A percentile compares a stretch with the other conserved stretches of the same genome.
Conservation (phyloP, 35 echinoderm and acorn worm species). For the Lytechinus variegatus region DNA sequence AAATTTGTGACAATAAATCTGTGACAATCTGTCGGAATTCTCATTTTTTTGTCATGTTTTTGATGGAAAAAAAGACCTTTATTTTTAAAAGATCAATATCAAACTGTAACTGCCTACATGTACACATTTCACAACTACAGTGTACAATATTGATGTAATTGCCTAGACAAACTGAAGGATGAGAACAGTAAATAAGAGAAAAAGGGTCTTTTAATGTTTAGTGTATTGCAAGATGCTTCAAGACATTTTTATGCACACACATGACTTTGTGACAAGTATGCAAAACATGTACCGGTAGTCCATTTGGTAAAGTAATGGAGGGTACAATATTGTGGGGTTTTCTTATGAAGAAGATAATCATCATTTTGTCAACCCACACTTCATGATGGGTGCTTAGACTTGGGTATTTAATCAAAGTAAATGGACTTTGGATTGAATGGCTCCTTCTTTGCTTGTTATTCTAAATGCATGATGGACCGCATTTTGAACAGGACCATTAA, state of each 20-base stretch:
- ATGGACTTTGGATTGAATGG: background rate
- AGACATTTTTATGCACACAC: background rate
- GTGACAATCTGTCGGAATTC: no score
- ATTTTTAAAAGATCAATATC: no score
- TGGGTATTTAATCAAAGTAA: conserved; percentile 1
- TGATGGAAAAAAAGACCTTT: no score
- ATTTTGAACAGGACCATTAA: background rate
- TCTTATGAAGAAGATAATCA: background rate
- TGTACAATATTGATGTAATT: no score
- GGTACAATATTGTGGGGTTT: background rate
- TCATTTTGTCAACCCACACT: background rate
- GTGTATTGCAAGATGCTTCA: no score
- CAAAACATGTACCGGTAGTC: background rate
- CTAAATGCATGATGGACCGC: background rate
- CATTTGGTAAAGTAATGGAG: background rate
- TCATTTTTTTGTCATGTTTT: no score
- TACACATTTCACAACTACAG: no score
- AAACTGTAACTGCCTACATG: no score
- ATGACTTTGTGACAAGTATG: background rate
- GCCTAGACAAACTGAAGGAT: no score
- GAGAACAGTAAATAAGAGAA: no score
- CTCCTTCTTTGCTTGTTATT: background rate
- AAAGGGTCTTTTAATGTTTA: no score
- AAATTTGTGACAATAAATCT: no score
- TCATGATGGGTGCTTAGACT: background rate